Conservation (phyloP, 2,797 vertebrate genomes). For the Gymnodraco acuticeps region DNA sequence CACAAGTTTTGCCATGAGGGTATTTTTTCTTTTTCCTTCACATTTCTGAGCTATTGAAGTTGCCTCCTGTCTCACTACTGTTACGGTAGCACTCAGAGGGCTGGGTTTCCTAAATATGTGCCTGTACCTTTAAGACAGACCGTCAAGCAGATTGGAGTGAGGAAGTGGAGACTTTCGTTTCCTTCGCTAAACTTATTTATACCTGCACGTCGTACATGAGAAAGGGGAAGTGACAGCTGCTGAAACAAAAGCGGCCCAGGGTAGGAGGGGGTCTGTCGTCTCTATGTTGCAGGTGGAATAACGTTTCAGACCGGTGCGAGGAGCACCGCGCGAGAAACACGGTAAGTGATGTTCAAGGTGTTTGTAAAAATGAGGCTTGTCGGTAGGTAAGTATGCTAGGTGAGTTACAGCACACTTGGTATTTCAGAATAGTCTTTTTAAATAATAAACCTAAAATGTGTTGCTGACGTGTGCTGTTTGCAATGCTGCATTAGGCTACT, state of each 20-base stretch:
- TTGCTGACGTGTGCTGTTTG: background rate
- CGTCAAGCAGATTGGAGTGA: background rate
- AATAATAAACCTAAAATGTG: background rate
- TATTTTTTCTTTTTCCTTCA: background rate
- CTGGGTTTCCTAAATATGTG: background rate
- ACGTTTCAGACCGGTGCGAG: background rate
- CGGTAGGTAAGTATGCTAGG: background rate
- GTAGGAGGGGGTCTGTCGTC: background rate
- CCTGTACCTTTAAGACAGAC: conserved; percentile 70
- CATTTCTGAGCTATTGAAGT: too few species aligned
- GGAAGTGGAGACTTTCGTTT: conserved; percentile 84
- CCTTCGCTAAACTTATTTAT: conserved; percentile 59
- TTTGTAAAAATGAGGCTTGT: rapidly evolving
- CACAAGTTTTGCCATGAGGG: background rate
- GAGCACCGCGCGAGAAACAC: background rate
- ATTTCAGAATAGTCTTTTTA: background rate
- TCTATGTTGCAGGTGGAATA: background rate
- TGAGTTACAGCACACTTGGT: rapidly evolving
- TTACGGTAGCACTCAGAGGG: too few species aligned
- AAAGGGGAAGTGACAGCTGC: conserved; percentile 66
- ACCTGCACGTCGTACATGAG: background rate
- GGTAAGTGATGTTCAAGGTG: conserved; percentile 29
- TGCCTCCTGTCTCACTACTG: background rate
- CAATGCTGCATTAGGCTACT: background rate
- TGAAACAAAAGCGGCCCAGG: too few species aligned